phyloP scores from a whole-genome alignment of 2,888 invertebrate species.

The Meteorus colon region DNA sequence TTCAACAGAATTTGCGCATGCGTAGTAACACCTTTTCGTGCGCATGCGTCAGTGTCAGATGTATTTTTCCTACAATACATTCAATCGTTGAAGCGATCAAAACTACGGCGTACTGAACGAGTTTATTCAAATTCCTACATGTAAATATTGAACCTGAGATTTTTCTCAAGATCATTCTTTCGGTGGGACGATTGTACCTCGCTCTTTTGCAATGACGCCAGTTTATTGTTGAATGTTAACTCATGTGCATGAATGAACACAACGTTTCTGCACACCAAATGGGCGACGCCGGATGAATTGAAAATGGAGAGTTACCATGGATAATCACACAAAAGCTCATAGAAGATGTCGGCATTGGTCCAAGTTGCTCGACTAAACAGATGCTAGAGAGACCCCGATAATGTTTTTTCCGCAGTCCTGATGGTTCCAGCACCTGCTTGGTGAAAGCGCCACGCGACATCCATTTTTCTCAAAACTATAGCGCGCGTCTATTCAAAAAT shows the following conservation, averaged over 20 bases:
- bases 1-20: too few species aligned
- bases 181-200: slow-evolving; percentile 7
- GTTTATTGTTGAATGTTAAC: slow-evolving; percentile 47
- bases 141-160: too few species aligned
- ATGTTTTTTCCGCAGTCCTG: not conserved
- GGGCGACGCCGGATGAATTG: not conserved
- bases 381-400: slow-evolving; percentile 6
- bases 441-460: slow-evolving; percentile 23
- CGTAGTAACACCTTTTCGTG: too few species aligned
- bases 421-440: not conserved
- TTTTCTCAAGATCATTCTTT: too few species aligned
- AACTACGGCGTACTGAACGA: too few species aligned
- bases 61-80: too few species aligned
- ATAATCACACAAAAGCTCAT: not conserved
- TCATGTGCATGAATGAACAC: slow-evolving; percentile 39
- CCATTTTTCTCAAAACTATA: not conserved
- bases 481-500: slow-evolving; percentile 13
- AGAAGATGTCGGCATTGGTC: slow-evolving; percentile 1
- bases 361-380: slow-evolving; percentile 4
- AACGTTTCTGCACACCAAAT: not conserved
- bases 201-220: slow-evolving; percentile 55
- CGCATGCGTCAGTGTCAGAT: too few species aligned
- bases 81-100: too few species aligned
- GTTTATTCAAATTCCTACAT: too few species aligned
- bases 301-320: not conserved